Percentiles rank a stretch among this genome's conserved stretches.
These are phyloP conservation scores for Macrochelys suwanniensis DNA, from an alignment of 2,797 vertebrate genomes.

Conservation along the genomic window DNA sequence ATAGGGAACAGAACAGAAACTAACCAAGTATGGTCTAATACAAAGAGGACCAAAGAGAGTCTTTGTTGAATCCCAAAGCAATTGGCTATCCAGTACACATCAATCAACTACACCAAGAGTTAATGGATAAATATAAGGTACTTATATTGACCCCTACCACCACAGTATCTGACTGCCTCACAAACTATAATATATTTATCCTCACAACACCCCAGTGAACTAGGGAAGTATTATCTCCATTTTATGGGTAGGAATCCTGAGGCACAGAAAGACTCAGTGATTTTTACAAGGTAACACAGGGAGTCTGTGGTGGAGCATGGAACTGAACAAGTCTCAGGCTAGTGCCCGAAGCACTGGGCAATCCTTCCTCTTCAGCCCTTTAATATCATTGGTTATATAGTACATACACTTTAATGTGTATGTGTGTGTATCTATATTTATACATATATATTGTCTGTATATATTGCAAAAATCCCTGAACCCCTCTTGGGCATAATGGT, in stretches of 20 bases:
- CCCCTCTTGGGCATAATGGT: neutral
- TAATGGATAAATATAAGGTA: neutral
- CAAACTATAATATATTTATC: neutral
- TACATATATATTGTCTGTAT: neutral
- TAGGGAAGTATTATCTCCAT: neutral
- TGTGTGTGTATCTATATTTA: neutral
- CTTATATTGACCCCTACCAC: neutral
- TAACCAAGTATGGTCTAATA: neutral
- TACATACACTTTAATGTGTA: neutral
- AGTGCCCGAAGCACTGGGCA: neutral
- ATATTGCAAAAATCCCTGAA: neutral
- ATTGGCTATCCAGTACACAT: neutral
- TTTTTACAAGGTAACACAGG: neutral
- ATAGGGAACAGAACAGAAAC: slow-evolving; percentile 12
- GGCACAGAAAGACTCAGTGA: neutral
- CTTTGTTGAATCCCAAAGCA: slow-evolving; percentile 16
- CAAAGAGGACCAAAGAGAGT: neutral
- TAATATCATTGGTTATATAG: neutral
- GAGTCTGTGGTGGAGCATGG: neutral
- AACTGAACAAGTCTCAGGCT: neutral
- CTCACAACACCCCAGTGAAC: neutral
- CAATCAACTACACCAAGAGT: slow-evolving; percentile 20
- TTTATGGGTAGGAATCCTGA: neutral
- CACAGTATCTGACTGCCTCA: neutral
- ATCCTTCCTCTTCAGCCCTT: neutral